Base-by-base conservation (phyloP, 1,140 invertebrate genomes). In the Ctenoplectra terminalis region DNA sequence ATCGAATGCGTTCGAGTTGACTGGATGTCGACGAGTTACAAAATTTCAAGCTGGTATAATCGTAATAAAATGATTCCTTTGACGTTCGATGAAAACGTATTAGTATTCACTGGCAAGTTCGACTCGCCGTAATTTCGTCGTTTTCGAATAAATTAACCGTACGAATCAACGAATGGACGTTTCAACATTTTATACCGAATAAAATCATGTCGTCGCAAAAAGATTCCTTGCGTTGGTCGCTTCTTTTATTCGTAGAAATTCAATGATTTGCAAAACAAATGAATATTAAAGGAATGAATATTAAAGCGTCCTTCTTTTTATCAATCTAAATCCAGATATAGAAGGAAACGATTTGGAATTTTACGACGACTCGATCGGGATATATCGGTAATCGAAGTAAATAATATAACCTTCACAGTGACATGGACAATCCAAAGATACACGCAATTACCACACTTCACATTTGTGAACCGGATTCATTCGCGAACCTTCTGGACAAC, bases 391-490 rank as follows among this genome's bases (percentile, higher is more conserved):
- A 84, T 70, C 15, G 11, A 23, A 54, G 31, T 26, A n/a, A 84
- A 84, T 60, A 69, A 43, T 69, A 46, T 31, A 34, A n/a, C 31
- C 26, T 71, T 15, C 54, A 60, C 63, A 37, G 26, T 48, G 17
- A 31, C 20, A 26, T n/a, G 13, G n/a, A 40, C 37, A 26, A 40
- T 52, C 26, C 7, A 34, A 17, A 34, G 15, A 29, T 9, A 54
- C 6, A 17, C 34, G 46, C 61, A 50, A 95, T 64, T 97, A 99
- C 98, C 98, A 99, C 64, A 99, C 96, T 90, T 97, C 97, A 91
- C 98, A 99, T 92, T 99, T 99, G 9, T 97, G 95, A 50, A 92
- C 92, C 20, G 98, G 98, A 93, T 99, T 99, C 98, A 99, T 99
- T 79, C 95, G 95, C 1, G 96, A 96, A 9, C 96, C 96, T 7